These are phyloP conservation scores for Osmerus eperlanus DNA, from an alignment of 2,113 vertebrate species.

Conservation along the genomic window DNA sequence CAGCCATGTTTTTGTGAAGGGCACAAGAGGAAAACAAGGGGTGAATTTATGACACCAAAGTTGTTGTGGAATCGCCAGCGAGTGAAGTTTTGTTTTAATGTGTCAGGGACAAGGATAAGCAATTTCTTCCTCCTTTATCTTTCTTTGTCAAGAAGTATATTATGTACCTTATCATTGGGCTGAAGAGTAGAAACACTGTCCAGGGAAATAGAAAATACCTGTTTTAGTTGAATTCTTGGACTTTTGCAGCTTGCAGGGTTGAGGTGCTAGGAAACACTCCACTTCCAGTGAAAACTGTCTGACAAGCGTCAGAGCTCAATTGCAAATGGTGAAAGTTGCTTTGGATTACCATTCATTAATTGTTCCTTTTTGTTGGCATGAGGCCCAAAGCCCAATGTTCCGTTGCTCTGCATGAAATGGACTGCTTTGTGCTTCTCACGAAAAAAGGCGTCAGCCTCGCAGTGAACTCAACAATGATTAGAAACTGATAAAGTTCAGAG, in stretches of 20 bases:
- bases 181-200: constrained; percentile 42
- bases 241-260: constrained; percentile 17
- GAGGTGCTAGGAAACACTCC: neutral
- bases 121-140: constrained; percentile 56
- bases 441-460: constrained; percentile 30
- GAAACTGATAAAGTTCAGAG: constrained; percentile 1
- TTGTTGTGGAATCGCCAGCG: constrained; percentile 23
- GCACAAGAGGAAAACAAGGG: constrained; percentile 4
- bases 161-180: constrained; percentile 59
- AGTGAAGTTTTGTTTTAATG: constrained; percentile 52
- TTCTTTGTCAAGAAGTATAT: constrained; percentile 53
- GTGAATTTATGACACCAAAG: constrained; percentile 41
- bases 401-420: neutral
- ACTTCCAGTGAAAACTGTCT: neutral
- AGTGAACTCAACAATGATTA: constrained; percentile 48
- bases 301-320: too few species aligned
- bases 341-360: too few species aligned
- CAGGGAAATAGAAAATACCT: constrained; percentile 53
- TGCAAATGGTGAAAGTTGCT: too few species aligned
- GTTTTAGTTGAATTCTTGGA: constrained; percentile 44
- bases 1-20: constrained; percentile 22
- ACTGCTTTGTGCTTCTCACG: constrained; percentile 26
- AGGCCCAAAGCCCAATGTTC: neutral
- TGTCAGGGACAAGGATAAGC: constrained; percentile 49
- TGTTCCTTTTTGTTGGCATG: neutral